A percentile compares a stretch with the other conserved stretches of the same genome.
These are phyloP conservation scores for Anas flavirostris DNA, from an alignment of 2,797 vertebrate genomes.

Conservation along the genomic window DNA sequence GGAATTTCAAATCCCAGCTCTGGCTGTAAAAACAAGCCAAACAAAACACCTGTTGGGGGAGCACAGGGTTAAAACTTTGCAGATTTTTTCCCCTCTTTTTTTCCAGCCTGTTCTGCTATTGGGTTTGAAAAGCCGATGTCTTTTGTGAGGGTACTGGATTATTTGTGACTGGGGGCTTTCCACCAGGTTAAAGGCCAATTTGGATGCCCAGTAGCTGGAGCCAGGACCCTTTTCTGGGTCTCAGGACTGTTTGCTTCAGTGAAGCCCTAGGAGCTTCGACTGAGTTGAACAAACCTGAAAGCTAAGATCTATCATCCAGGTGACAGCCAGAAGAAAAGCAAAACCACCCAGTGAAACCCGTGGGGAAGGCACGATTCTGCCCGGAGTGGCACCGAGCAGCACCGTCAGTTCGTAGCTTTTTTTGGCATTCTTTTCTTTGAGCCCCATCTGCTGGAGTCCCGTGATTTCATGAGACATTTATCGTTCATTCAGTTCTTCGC, in stretches of 20 bases:
- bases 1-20: background rate
- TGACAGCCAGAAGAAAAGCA: background rate
- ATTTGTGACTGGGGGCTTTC: background rate
- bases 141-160: background rate
- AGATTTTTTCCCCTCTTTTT: background rate
- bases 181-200: background rate
- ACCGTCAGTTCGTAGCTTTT: rapidly evolving
- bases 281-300: background rate
- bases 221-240: background rate
- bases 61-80: background rate
- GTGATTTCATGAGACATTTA: background rate
- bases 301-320: background rate
- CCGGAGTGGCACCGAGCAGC: background rate
- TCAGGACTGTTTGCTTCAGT: background rate
- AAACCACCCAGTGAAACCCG: background rate
- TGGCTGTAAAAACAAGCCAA: background rate
- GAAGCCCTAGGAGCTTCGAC: background rate
- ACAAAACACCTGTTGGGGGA: background rate
- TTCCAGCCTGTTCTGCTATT: background rate
- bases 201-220: background rate
- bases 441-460: constrained; percentile 69
- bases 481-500: background rate
- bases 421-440: constrained; percentile 61
- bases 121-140: background rate
- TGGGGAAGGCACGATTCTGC: background rate